Base-by-base conservation (phyloP, 2,888 invertebrate species). In the Oscheius sp. region DNA sequence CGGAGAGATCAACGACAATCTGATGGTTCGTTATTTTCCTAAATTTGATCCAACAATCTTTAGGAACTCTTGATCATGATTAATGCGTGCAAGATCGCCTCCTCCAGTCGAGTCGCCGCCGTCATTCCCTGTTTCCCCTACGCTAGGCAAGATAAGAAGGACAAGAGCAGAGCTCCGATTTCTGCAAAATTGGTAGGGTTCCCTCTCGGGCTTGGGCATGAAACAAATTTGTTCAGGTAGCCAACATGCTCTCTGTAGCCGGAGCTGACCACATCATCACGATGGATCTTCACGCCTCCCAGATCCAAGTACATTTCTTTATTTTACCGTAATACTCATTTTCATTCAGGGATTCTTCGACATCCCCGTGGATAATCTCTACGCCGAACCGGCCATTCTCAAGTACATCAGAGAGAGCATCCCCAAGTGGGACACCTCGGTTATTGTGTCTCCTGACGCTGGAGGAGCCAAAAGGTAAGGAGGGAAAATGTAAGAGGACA, bases 231-330 rank as follows among this genome's bases (percentile, higher is more conserved):
- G 42, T 65, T 70, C 55, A 83, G 73, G 84, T 96, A 68, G 96
- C 96, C 11, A 96, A 96, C 91, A 96, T 96, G 93, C 91, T 96
- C 78, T 95, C 95, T 0, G 95, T 95, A 10, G 94, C 96, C 55
- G 96, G 96, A 2, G 95, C 96, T 3, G 96, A 96, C 90, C 96
- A 96, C 90, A 96, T 96, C 86, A 96, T 96, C 88, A 96, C 96
- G 13, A 96, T 96, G 96, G 96, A 96, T 90, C 92, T 96, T 66
- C 96, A 96, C 90, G 96, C 96, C 10, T 95, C 95, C 32, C 96
- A 96, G 91, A 96, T 96, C 85, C 96, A 96, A 7, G 42, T 42
- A 42, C 42, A 21, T 21, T 42, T 42, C 7, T 42, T 42, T 5
- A 0, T 5, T 3, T 42, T 42, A 5, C 42, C 0, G 7, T 7